A percentile compares a stretch with the other conserved stretches of the same genome.
phyloP scores from a whole-genome alignment of 2,113 vertebrate species.

The Sciurus niger region DNA sequence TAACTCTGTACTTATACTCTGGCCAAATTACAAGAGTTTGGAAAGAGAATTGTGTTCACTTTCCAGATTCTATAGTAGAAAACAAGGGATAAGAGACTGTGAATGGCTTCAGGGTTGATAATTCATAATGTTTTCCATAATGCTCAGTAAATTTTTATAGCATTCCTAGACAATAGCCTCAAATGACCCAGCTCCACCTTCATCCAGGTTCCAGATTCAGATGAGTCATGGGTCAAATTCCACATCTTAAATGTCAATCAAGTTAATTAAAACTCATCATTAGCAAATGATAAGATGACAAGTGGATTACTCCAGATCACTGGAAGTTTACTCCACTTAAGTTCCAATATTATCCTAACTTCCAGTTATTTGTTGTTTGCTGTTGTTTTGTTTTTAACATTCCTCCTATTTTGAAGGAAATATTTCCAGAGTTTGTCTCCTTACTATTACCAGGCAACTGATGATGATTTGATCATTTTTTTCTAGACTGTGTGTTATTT shows the following conservation, averaged over 20 bases:
- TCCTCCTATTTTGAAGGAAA: background rate
- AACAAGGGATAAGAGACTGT: background rate
- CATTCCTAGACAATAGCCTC: background rate
- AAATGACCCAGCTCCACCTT: background rate
- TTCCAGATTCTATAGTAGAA: conserved; percentile 16
- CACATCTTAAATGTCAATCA: background rate
- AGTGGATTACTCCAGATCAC: background rate
- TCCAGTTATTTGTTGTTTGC: background rate
- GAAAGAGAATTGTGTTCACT: background rate
- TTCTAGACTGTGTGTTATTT: background rate
- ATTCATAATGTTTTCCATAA: conserved; percentile 7
- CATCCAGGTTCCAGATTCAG: conserved; percentile 27
- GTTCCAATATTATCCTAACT: background rate
- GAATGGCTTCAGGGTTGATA: background rate
- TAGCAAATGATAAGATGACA: conserved; percentile 3
- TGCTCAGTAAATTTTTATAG: background rate
- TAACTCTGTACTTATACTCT: conserved; percentile 5
- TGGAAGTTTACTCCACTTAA: background rate
- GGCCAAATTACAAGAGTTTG: conserved; percentile 29
- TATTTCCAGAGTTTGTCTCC: background rate
- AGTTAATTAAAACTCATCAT: conserved; percentile 44
- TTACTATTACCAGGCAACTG: background rate
- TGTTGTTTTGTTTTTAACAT: conserved; percentile 31
- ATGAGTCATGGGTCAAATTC: background rate
- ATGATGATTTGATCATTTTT: background rate